These are phyloP conservation scores for Zaprionus davidi DNA, from an alignment of 1,140 invertebrate genomes.

Conservation along the genomic window DNA sequence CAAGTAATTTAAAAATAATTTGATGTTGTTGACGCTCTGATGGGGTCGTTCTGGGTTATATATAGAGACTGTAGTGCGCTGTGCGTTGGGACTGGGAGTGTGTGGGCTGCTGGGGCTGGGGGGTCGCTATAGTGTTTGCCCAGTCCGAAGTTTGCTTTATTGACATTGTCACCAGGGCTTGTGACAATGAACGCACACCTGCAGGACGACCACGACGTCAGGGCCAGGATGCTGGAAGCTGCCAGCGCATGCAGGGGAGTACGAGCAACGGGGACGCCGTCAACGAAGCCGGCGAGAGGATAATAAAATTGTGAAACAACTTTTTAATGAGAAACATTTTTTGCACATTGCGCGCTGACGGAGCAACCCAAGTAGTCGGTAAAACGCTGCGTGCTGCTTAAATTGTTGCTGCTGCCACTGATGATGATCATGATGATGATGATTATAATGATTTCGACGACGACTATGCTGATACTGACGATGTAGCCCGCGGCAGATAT, in stretches of 20 bases:
- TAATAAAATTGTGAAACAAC: constrained; percentile 80
- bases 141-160: constrained; percentile 71
- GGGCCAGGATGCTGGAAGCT: constrained; percentile 4
- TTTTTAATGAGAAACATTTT: constrained; percentile 81
- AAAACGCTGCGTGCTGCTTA: constrained; percentile 22
- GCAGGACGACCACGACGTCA: constrained; percentile 24
- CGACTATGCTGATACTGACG: neutral
- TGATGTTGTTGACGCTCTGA: constrained; percentile 49
- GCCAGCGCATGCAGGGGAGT: too few species aligned
- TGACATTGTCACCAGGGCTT: constrained; percentile 73
- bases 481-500: constrained; percentile 16
- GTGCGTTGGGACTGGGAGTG: neutral
- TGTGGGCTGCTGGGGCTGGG: constrained; percentile 5
- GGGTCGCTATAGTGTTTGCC: constrained; percentile 12
- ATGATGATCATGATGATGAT: neutral
- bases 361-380: constrained; percentile 12
- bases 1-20: constrained; percentile 80
- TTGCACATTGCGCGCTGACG: constrained; percentile 67
- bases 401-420: constrained; percentile 25
- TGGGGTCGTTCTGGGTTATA: neutral
- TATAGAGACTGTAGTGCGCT: neutral
- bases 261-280: neutral
- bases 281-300: constrained; percentile 48
- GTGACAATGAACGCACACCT: constrained; percentile 67
- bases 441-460: too few species aligned